Evolutionary conservation across 2,797 vertebrate species (phyloP).

Genomic region (Perodicticus potto): DNA sequence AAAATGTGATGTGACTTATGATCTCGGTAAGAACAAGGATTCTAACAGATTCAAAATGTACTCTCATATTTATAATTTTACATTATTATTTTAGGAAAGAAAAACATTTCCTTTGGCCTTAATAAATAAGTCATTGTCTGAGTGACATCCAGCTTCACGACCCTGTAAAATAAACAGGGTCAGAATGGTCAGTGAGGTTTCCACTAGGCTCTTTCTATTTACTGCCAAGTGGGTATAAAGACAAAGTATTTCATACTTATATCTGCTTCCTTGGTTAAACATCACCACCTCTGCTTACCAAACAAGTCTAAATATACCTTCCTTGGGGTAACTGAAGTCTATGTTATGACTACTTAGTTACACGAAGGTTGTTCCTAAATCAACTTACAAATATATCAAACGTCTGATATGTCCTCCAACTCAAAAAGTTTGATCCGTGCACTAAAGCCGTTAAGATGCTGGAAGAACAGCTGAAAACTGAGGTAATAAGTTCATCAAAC

Average conservation of each 20-base stretch:
- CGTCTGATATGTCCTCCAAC: background rate
- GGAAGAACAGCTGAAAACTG: background rate
- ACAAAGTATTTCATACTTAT: slow-evolving; percentile 47
- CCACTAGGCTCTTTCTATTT: background rate
- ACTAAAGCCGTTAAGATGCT: background rate
- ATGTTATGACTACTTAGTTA: slow-evolving; percentile 56
- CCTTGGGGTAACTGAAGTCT: slow-evolving; percentile 26
- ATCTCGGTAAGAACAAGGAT: background rate
- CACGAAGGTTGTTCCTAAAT: slow-evolving; percentile 30
- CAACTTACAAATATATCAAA: background rate
- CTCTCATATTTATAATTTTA: background rate
- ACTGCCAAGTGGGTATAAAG: slow-evolving; percentile 58
- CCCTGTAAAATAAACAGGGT: background rate
- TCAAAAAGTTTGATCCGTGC: background rate
- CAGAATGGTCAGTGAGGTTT: slow-evolving; percentile 21
- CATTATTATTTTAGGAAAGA: background rate
- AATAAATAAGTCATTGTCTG: slow-evolving; percentile 4
- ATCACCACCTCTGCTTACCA: slow-evolving; percentile 67
- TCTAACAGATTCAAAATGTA: background rate
- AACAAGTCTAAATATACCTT: slow-evolving; percentile 73
- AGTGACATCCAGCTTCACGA: background rate
- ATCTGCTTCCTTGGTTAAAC: slow-evolving; percentile 66
- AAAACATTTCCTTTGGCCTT: slow-evolving; percentile 23
- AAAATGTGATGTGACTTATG: background rate
- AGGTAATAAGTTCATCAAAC: background rate